Evolutionary conservation across 2,888 invertebrate species (phyloP).

Genomic region (Entomobrya multifasciata): DNA sequence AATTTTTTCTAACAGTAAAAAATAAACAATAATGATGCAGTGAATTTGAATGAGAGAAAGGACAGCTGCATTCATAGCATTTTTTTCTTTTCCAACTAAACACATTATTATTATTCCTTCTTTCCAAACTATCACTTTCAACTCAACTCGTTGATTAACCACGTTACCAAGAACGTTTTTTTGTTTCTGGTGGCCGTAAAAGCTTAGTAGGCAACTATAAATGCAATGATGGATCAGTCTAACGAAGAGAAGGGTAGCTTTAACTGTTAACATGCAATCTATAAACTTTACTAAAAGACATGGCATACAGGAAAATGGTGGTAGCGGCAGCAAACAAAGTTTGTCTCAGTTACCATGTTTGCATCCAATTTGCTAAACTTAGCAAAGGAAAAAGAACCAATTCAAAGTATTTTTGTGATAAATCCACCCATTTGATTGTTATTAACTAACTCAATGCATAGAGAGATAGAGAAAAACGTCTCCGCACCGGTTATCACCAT

Average conservation of each 20-base stretch:
- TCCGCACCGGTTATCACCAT: too few species aligned
- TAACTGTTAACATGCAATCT: constrained; percentile 25
- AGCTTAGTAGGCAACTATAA: too few species aligned
- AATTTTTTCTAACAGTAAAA: constrained; percentile 9
- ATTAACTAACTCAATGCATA: constrained; percentile 57
- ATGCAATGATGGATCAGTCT: constrained; percentile 56
- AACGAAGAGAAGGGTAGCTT: constrained; percentile 18
- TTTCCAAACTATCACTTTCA: neutral
- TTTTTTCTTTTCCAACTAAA: constrained; percentile 31
- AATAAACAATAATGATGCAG: constrained; percentile 30
- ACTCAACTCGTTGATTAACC: constrained; percentile 63
- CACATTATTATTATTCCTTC: constrained; percentile 37
- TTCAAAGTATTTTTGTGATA: constrained; percentile 37
- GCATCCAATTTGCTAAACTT: neutral
- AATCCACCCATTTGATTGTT: constrained; percentile 35
- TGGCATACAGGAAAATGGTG: neutral
- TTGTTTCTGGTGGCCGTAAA: neutral
- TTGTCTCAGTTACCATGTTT: neutral
- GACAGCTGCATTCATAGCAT: constrained; percentile 62
- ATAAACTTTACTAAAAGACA: neutral
- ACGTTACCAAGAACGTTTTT: constrained; percentile 52
- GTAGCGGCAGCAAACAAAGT: too few species aligned
- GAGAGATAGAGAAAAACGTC: neutral
- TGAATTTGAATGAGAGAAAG: constrained; percentile 66
- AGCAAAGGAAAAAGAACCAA: constrained; percentile 49